A percentile compares a stretch with the other conserved stretches of the same genome.
phyloP scores from a whole-genome alignment of 2,888 invertebrate genomes.

The Sarcophaga subvicina region DNA sequence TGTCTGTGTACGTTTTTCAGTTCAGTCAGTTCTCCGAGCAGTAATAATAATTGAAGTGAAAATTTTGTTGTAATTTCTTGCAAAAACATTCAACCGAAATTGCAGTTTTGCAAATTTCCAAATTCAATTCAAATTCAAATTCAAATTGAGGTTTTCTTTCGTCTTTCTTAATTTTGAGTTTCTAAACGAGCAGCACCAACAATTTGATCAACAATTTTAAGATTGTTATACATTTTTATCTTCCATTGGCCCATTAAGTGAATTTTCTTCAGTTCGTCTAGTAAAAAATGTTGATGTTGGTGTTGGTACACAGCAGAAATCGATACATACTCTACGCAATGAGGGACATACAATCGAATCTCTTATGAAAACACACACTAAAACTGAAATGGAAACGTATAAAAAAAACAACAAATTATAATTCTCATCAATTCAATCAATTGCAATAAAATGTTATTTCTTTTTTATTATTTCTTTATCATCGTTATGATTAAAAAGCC shows the following conservation, averaged over 20 bases:
- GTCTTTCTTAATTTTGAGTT: not conserved
- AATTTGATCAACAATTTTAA: slow-evolving; percentile 44
- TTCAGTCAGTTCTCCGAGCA: too few species aligned
- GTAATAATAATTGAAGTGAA: not conserved
- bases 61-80: slow-evolving; percentile 16
- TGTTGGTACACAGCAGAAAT: slow-evolving; percentile 63
- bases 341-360: slow-evolving; percentile 15
- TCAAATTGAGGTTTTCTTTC: slow-evolving; percentile 1
- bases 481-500: not conserved
- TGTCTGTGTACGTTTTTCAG: not conserved
- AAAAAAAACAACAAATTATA: slow-evolving; percentile 13
- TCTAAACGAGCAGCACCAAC: not conserved
- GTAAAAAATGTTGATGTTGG: slow-evolving; percentile 39
- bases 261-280: slow-evolving; percentile 35
- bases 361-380: slow-evolving; percentile 48
- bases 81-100: not conserved
- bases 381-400: slow-evolving; percentile 63
- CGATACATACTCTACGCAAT: slow-evolving; percentile 61
- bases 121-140: slow-evolving; percentile 36
- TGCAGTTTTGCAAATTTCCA: too few species aligned
- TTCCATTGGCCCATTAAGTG: slow-evolving; percentile 56
- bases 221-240: slow-evolving; percentile 61
- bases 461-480: too few species aligned
- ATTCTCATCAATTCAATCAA: too few species aligned
- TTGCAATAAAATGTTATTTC: too few species aligned